These are phyloP conservation scores for Protaetia brevitarsis DNA, from an alignment of 1,140 invertebrate genomes.

Conservation along the genomic window DNA sequence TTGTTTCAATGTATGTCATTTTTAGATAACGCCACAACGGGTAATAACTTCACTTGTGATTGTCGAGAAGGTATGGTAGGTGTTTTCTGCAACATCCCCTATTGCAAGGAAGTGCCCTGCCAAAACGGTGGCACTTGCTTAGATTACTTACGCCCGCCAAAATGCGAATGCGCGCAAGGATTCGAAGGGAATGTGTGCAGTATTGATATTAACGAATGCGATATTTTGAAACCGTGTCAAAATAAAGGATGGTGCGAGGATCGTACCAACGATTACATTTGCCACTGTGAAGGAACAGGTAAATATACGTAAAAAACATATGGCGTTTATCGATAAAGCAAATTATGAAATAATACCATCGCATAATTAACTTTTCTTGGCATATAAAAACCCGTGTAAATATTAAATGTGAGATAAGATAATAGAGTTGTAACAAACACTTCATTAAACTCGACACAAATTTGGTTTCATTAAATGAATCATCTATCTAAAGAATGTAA, in stretches of 20 bases:
- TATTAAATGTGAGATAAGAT: too few species aligned
- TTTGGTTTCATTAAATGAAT: too few species aligned
- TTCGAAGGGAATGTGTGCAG: constrained; percentile 70
- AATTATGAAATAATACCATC: too few species aligned
- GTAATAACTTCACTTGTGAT: constrained; percentile 76
- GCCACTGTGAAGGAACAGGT: constrained; percentile 68
- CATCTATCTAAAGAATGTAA: too few species aligned
- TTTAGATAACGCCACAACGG: constrained; percentile 49
- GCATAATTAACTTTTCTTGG: too few species aligned
- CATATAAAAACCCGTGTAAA: too few species aligned
- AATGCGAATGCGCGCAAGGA: constrained; percentile 61
- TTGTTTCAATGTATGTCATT: too few species aligned
- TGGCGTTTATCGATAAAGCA: too few species aligned
- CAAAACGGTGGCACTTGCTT: constrained; percentile 61
- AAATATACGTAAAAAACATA: too few species aligned
- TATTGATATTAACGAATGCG: constrained; percentile 65
- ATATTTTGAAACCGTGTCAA: constrained; percentile 64
- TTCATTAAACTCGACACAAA: too few species aligned
- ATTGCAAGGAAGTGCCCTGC: constrained; percentile 63
- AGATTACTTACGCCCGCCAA: constrained; percentile 52
- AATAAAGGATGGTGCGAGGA: constrained; percentile 78
- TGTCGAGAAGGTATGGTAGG: constrained; percentile 74
- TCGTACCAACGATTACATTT: constrained; percentile 63
- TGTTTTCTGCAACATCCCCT: constrained; percentile 65
- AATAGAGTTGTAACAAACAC: too few species aligned